A percentile compares a stretch with the other conserved stretches of the same genome.
phyloP scores from a whole-genome alignment of 2,797 vertebrate species.

The Limnodromus scolopaceus region DNA sequence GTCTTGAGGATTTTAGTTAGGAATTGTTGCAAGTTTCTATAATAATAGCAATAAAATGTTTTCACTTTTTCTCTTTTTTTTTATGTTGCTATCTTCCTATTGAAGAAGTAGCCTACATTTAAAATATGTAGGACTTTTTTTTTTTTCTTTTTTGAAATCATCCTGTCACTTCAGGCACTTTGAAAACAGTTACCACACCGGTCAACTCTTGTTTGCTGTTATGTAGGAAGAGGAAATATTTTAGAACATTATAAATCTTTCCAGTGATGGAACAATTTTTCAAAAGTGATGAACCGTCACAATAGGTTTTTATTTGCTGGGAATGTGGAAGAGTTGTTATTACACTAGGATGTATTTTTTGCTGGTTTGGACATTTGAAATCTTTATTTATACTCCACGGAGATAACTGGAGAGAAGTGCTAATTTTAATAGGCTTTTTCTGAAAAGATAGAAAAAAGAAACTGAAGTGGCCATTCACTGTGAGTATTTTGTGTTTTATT shows the following conservation, averaged over 20 bases:
- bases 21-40: neutral
- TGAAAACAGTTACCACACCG: neutral
- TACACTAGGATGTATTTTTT: neutral
- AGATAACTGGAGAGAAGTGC: neutral
- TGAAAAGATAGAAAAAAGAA: neutral
- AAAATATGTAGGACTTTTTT: neutral
- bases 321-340: neutral
- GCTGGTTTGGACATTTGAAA: neutral
- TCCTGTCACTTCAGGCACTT: neutral
- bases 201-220: neutral
- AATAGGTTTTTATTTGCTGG: neutral
- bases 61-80: neutral
- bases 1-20: neutral
- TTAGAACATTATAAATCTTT: slow-evolving; percentile 27
- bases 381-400: neutral
- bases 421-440: neutral
- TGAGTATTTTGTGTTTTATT: neutral
- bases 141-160: neutral
- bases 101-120: neutral
- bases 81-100: neutral
- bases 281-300: neutral
- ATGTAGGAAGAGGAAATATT: neutral
- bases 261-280: neutral
- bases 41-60: neutral
- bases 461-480: neutral